Base-by-base conservation (phyloP, 2,113 vertebrate genomes). In the Origma solitaria region DNA sequence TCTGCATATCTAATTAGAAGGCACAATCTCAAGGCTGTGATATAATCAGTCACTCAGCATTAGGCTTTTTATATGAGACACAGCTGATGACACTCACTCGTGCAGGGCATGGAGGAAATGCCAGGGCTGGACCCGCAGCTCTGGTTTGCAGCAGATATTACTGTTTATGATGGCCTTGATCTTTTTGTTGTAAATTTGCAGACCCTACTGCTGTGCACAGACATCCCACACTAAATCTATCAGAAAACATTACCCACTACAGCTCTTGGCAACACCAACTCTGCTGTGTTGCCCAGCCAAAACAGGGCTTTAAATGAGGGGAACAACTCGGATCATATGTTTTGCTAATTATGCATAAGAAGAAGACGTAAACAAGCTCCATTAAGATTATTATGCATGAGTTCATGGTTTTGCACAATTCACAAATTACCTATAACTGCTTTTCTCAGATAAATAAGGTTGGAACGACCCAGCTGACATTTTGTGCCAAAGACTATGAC, bases 331-430 rank as follows among this genome's bases (percentile, higher is more conserved):
- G 73, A 90, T 93, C 89, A 69, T 84, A 51, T 90, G 82, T 84
- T 90, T 62, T 54, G 61, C 75, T 94, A 92, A 95, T 95, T 95
- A 95, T 37, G 47, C 77, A 91, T 62, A 88, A 88, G 85, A 76
- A 51, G 69, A 72, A 22, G 70, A 87, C 1, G 22, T 86, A 93
- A 96, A 96, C 53, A 95, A 89, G 86, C 65, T 68, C 69, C 38
- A 54, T 94, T 90, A 95, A 71, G 84, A 93, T 92, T 84, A 95
- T 88, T 91, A 78, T 37, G 64, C 81, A 77, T 47, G 82, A 95
- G 70, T 94, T 91, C 83, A 65, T 70, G 71, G 54, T 95, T 96
- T 73, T 69, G 68, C 54, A 89, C 54, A 88, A 82, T 72, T 85
- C 76, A 87, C 91, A 82, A 80, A 92, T 96, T 83, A 93, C 60